These are phyloP conservation scores for Apteryx mantelli DNA, from an alignment of 2,113 vertebrate species.

Conservation along the genomic window DNA sequence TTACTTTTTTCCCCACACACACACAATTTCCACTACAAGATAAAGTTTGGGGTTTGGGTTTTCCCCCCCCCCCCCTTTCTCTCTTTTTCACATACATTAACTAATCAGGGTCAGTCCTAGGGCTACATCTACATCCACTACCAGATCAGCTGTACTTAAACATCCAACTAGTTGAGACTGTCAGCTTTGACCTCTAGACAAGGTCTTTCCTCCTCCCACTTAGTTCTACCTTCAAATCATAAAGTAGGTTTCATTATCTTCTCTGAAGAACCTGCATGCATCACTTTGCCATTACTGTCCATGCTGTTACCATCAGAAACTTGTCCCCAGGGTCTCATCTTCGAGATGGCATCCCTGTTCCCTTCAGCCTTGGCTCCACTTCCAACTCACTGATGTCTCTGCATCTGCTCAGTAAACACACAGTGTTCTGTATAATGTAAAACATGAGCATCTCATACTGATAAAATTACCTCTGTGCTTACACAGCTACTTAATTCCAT, in stretches of 20 bases:
- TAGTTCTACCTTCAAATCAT: not conserved
- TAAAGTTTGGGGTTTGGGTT: no score
- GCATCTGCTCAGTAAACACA: not conserved
- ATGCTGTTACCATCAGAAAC: not conserved
- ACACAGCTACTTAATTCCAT: constrained; percentile 49
- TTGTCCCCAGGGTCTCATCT: not conserved
- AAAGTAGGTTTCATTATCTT: not conserved
- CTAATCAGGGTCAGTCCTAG: not conserved
- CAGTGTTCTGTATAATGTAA: not conserved
- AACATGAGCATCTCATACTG: not conserved
- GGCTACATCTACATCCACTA: not conserved
- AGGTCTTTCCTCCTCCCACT: not conserved
- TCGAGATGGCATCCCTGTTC: not conserved
- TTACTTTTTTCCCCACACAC: not conserved
- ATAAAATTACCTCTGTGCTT: constrained; percentile 35
- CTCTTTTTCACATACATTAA: no score
- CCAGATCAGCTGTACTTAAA: not conserved
- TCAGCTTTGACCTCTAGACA: constrained; percentile 12
- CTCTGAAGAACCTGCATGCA: not conserved
- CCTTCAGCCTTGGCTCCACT: not conserved
- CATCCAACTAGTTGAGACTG: not conserved
- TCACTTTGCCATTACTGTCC: not conserved
- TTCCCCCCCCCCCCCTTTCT: no score
- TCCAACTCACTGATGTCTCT: not conserved
- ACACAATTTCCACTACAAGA: not conserved